Percentiles rank a stretch among this genome's conserved stretches.
phyloP scores from a whole-genome alignment of 1,140 invertebrate species.

The Nomia melanderi region DNA sequence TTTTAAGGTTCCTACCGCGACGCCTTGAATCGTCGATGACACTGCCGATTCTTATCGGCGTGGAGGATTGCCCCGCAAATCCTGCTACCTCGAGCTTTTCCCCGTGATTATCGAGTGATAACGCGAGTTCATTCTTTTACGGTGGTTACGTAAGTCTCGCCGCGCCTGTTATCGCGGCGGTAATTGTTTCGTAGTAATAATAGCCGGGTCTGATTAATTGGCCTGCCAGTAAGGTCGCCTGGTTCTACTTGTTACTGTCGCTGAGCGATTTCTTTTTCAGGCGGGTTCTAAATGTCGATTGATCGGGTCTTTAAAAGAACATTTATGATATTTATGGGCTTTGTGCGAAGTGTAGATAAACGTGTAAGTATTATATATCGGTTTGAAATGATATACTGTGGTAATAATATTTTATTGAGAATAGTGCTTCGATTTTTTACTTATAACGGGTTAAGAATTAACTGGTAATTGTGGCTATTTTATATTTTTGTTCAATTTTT shows the following conservation, averaged over 20 bases:
- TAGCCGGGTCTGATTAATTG: neutral
- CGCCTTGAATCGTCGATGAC: neutral
- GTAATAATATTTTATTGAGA: too few species aligned
- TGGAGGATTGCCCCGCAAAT: neutral
- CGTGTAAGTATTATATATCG: too few species aligned
- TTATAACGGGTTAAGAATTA: too few species aligned
- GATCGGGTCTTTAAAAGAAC: too few species aligned
- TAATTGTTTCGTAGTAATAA: neutral
- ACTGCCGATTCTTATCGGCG: constrained; percentile 12
- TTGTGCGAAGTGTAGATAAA: too few species aligned
- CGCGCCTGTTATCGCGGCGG: neutral
- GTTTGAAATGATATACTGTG: too few species aligned
- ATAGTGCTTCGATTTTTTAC: too few species aligned
- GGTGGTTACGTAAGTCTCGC: neutral
- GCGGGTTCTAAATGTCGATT: too few species aligned
- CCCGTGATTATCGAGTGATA: neutral
- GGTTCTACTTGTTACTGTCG: neutral
- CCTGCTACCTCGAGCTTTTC: neutral
- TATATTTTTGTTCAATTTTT: too few species aligned
- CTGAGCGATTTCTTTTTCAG: neutral
- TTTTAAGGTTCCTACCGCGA: neutral
- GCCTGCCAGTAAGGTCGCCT: neutral
- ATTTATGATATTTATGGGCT: too few species aligned
- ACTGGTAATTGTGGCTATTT: too few species aligned
- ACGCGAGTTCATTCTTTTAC: neutral